Percentiles rank a stretch among this genome's conserved stretches.
Conservation (phyloP, 2,797 vertebrate species). For the Tokudaia muenninki region DNA sequence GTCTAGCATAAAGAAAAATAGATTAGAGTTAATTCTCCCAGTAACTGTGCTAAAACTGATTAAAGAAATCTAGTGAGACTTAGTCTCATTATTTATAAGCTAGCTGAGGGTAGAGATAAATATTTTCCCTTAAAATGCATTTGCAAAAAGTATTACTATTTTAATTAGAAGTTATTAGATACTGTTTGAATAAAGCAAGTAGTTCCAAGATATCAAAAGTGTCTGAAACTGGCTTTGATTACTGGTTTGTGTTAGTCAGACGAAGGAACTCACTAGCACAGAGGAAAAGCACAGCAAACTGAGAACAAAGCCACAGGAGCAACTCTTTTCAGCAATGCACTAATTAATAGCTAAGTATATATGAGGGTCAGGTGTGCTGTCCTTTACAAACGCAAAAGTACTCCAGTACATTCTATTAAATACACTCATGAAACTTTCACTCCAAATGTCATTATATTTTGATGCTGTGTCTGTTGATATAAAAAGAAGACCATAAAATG, state of each 20-base stretch:
- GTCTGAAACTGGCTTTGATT: conserved; percentile 12
- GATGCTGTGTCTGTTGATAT: conserved; percentile 76
- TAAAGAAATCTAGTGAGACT: background rate
- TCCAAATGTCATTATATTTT: conserved; percentile 49
- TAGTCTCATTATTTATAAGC: background rate
- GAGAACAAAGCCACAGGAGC: background rate
- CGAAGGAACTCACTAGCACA: background rate
- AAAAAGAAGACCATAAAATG: conserved; percentile 77
- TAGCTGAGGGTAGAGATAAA: background rate
- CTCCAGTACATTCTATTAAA: conserved; percentile 39
- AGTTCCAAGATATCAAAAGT: background rate
- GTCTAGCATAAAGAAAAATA: background rate
- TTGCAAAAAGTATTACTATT: background rate
- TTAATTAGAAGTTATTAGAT: background rate
- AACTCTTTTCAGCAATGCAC: background rate
- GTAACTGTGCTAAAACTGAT: background rate
- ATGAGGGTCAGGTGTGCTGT: background rate
- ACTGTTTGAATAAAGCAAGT: background rate
- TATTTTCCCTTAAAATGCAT: background rate
- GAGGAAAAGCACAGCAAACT: conserved; percentile 10
- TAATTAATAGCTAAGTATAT: background rate
- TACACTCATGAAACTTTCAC: background rate
- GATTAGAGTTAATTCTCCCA: background rate
- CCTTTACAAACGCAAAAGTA: conserved; percentile 23
- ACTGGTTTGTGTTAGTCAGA: background rate